A percentile compares a stretch with the other conserved stretches of the same genome.
These are phyloP conservation scores for Ceratosolen solmsi DNA, from an alignment of 1,140 invertebrate genomes.

Conservation along the genomic window DNA sequence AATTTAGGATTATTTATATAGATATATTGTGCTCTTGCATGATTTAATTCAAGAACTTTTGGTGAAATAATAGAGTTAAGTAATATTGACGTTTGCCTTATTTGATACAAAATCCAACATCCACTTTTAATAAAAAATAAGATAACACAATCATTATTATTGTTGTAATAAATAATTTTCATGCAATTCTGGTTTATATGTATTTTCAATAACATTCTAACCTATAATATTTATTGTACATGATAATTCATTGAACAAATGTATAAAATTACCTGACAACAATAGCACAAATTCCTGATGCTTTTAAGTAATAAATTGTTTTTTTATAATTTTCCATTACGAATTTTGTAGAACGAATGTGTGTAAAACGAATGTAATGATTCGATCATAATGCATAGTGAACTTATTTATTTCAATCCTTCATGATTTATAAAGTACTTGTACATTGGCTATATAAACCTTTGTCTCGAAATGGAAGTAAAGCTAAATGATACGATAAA, in stretches of 20 bases:
- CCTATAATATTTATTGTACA: constrained; percentile 10
- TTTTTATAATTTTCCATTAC: constrained; percentile 46
- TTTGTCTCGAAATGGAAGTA: background rate
- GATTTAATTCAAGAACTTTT: constrained; percentile 65
- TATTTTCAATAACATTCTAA: constrained; percentile 32
- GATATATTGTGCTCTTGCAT: constrained; percentile 68
- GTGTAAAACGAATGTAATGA: background rate
- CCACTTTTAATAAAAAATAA: constrained; percentile 57
- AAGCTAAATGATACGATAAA: background rate
- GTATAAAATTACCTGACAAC: constrained; percentile 61
- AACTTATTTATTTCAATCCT: background rate
- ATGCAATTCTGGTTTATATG: constrained; percentile 9
- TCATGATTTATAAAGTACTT: background rate
- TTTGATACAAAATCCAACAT: constrained; percentile 67
- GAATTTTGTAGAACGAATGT: background rate
- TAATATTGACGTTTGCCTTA: constrained; percentile 62
- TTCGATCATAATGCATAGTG: background rate
- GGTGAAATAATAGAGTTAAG: constrained; percentile 62
- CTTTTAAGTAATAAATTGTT: constrained; percentile 63
- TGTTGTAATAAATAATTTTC: background rate
- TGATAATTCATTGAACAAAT: constrained; percentile 31
- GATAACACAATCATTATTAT: constrained; percentile 28
- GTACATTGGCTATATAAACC: background rate
- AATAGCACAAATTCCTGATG: constrained; percentile 61
- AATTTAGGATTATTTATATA: constrained; percentile 70